Conservation (phyloP, 2,113 vertebrate species). For the Hemibagrus wyckioides region DNA sequence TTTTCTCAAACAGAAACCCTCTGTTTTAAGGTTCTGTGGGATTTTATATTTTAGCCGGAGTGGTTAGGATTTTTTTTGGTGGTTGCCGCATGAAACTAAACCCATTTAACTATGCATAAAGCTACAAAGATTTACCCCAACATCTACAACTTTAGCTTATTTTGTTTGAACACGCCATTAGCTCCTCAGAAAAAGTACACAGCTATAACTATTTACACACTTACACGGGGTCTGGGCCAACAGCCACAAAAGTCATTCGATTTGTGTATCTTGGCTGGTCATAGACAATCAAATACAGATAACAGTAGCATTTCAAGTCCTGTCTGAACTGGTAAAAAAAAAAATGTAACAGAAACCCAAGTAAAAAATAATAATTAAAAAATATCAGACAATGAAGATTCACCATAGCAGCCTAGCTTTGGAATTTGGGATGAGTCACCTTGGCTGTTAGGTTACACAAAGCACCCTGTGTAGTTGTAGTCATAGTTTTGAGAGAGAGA, state of each 20-base stretch:
- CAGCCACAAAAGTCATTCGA: neutral
- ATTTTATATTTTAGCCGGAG: neutral
- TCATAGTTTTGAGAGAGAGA: neutral
- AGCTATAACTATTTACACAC: neutral
- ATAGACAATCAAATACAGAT: neutral
- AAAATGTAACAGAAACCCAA: neutral
- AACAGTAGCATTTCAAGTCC: neutral
- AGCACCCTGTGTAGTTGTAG: neutral
- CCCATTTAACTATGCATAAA: neutral
- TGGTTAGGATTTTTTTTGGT: no score
- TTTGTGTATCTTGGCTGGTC: slow-evolving; percentile 10
- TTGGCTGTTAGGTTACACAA: neutral
- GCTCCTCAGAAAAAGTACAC: slow-evolving; percentile 10
- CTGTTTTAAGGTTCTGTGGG: neutral
- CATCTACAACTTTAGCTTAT: neutral
- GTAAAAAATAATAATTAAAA: neutral
- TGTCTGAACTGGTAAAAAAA: neutral
- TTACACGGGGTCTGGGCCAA: neutral
- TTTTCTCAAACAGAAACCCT: neutral
- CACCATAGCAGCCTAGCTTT: no score
- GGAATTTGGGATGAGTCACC: neutral
- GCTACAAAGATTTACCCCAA: neutral
- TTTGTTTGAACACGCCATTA: neutral
- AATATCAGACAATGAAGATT: neutral
- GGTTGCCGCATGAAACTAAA: neutral